These are phyloP conservation scores for Cerceris rybyensis DNA, from an alignment of 2,888 invertebrate species.

Conservation along the genomic window DNA sequence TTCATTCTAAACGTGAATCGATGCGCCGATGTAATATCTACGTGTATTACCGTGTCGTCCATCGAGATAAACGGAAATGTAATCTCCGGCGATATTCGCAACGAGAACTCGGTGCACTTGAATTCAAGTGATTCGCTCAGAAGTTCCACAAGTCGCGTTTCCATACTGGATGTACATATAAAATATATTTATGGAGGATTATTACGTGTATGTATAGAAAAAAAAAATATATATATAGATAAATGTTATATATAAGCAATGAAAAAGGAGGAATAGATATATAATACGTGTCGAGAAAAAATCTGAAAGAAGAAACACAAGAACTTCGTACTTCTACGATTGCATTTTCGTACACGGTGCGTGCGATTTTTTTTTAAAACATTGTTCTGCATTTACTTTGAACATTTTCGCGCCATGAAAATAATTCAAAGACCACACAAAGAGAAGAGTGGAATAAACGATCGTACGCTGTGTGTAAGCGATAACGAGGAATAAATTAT, in stretches of 20 bases:
- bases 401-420: too few species aligned
- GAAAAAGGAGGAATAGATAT: too few species aligned
- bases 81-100: conserved; percentile 19
- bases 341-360: too few species aligned
- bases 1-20: conserved; percentile 1
- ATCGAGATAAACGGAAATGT: conserved; percentile 27
- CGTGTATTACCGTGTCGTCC: conserved; percentile 3
- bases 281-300: too few species aligned
- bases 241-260: conserved; percentile 11
- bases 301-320: too few species aligned
- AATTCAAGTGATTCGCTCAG: conserved; percentile 53
- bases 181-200: conserved; percentile 50
- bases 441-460: not conserved
- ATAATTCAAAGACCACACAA: too few species aligned
- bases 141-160: conserved; percentile 39
- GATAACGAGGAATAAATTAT: conserved; percentile 62
- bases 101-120: conserved; percentile 57
- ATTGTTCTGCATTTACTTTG: too few species aligned
- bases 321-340: too few species aligned
- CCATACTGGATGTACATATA: conserved; percentile 20
- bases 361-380: too few species aligned
- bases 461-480: conserved; percentile 46
- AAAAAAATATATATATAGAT: conserved; percentile 18
- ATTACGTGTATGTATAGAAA: conserved; percentile 52
- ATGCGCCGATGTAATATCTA: not conserved